Evolutionary conservation across 2,113 vertebrate species (phyloP), one percentile per base, ranked within the genome.

Genomic region (Sander lucioperca): DNA sequence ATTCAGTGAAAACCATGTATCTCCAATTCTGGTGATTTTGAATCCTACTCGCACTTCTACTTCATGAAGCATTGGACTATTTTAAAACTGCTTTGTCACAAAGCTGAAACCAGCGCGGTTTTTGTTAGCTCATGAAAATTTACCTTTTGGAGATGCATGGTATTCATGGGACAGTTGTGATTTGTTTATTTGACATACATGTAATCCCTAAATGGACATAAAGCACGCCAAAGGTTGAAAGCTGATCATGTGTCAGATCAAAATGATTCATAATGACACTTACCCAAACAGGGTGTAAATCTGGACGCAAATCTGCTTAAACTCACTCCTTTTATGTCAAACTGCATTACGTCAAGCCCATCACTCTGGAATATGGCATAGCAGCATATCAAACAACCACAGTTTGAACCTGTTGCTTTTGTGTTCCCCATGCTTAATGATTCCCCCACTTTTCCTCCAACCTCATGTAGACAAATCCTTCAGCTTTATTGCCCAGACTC

Each of bases 401-500:
- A 79, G 87, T 88, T 88, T 86, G 85, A 89, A 93, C 91, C 89
- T 91, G 91, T 92, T 93, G 92, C 92, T 92, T 93, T 88, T 94
- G 84, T 94, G 48, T 83, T 87, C 59, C 86, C 79, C 77, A 27
- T 80, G 85, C 84, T 27, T 87, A 88, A 91, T 87, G 89, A 86
- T 84, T 81, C 82, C 83, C 88, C 90, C 87, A 65, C 82, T 82
- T 86, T 83, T 86, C 77, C 81, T 85, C 83, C 83, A 83, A 87
- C 88, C 91, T 91, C 88, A 91, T 91, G 91, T 70, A 79, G 90
- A 93, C 92, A 91, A 94, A 93, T 94, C 93, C 93, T 93, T 93
- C 91, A 93, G 93, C 91, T 94, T 92, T 93, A 94, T 92, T 93
- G 89, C 92, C 86, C 84, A 85, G 90, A 91, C 91, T 93, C 92